Base-by-base conservation (phyloP, 2,888 invertebrate genomes). In the Aleiodes leptofemur region DNA sequence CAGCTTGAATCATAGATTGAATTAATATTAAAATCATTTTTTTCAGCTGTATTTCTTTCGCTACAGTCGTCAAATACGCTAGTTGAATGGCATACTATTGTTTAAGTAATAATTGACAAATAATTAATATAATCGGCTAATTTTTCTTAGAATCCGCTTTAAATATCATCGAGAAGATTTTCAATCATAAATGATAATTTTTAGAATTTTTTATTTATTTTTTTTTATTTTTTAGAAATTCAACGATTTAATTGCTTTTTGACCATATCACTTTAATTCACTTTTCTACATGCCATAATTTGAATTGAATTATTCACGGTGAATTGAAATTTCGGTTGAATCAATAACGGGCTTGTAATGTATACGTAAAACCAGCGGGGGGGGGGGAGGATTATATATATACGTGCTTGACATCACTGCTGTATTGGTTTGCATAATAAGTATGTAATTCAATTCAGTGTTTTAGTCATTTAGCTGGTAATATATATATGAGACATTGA, bases 331-430 rank as follows among this genome's bases (percentile, higher is more conserved):
- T 23, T 50, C 43, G 11, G 50, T 29, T 31, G 51, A 68, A 68
- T 68, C 68, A 68, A 68, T 68, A 68, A 68, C 51, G 53, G 68
- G 43, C 11, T 43, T 68, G 68, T 68, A 68, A 68, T 68, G 29
- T 68, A 68, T 68, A 68, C 51, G 51, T 11, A 50, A 68, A 64
- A 43, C 43, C 43, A 43, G 43, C 43, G 48, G 31, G 43, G 66
- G 29, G 23, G 23, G 23, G 23, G 23, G 23, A 2, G 23, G 23
- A 23, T 23, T 23, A 23, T 23, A 23, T 23, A 68, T 68, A 38
- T 43, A 68, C 68, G 68, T 68, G 68, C 53, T 68, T 68, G 51
- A 68, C 51, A 43, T 64, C 7, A 53, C 53, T 53, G 53, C 53
- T 53, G 8, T 14, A 53, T 53, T 50, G 51, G 29, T 68, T 51